Conservation (phyloP, 2,113 vertebrate genomes). For the Scytalopus superciliaris region DNA sequence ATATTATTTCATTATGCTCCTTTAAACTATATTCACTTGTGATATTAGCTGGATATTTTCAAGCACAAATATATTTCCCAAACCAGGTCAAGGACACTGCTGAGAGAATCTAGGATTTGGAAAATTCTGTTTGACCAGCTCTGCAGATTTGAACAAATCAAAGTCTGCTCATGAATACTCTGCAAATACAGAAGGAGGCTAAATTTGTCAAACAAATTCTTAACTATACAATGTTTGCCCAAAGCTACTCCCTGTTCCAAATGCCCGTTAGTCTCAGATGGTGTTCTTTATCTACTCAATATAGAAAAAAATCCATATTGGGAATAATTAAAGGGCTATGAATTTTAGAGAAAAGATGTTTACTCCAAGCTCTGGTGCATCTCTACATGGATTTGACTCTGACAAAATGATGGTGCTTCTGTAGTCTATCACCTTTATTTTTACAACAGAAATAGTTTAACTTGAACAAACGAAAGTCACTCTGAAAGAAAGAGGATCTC, state of each 20-base stretch:
- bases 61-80: not conserved
- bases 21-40: not conserved
- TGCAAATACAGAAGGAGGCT: constrained; percentile 5
- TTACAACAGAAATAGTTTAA: not conserved
- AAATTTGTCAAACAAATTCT: constrained; percentile 28
- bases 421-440: not conserved
- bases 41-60: not conserved
- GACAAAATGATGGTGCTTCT: not conserved
- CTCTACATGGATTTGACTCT: not conserved
- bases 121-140: constrained; percentile 27
- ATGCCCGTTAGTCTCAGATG: not conserved
- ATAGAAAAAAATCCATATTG: not conserved
- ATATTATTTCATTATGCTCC: not conserved
- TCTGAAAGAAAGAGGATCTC: not conserved
- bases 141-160: not conserved
- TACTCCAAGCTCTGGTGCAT: not conserved
- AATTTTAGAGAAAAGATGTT: not conserved
- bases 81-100: constrained; percentile 12
- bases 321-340: not conserved
- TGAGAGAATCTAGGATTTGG: not conserved
- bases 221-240: not conserved
- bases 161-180: constrained; percentile 20
- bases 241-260: not conserved
- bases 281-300: not conserved
- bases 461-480: not conserved